These are phyloP conservation scores for Chloroceryle amazona DNA, from an alignment of 2,797 vertebrate species.

Conservation along the genomic window DNA sequence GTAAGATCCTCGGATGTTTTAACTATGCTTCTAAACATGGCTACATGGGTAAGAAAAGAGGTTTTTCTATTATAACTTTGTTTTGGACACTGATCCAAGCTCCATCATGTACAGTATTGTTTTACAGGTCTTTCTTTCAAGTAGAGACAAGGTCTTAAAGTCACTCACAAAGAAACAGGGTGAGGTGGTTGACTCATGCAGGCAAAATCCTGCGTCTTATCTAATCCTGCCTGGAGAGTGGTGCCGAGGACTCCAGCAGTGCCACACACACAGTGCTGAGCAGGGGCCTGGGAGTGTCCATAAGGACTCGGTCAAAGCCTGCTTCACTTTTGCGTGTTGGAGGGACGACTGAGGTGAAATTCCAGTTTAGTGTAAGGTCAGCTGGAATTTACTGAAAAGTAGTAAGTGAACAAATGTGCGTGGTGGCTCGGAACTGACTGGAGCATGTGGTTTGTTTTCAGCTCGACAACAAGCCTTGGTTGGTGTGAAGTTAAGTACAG, in stretches of 20 bases:
- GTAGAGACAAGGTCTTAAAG: not conserved
- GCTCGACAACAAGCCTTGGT: not conserved
- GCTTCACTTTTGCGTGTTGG: not conserved
- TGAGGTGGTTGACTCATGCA: not conserved
- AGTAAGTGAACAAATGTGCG: not conserved
- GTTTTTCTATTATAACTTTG: not conserved
- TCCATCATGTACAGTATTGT: not conserved
- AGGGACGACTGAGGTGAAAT: not conserved
- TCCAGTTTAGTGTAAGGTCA: not conserved
- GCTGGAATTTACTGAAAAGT: not conserved
- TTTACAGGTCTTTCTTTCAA: not conserved
- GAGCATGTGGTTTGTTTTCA: not conserved
- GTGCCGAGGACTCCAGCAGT: not conserved
- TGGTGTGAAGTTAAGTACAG: not conserved
- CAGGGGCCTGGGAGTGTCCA: not conserved
- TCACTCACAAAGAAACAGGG: not conserved
- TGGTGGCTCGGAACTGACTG: not conserved
- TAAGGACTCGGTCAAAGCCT: not conserved
- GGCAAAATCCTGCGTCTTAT: not conserved
- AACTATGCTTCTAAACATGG: not conserved
- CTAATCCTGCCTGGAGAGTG: not conserved
- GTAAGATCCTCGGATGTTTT: not conserved
- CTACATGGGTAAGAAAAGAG: not conserved
- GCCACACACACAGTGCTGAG: fast-evolving
- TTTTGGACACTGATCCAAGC: not conserved